Conservation (phyloP, 2,113 vertebrate genomes). For the Archocentrus centrarchus region DNA sequence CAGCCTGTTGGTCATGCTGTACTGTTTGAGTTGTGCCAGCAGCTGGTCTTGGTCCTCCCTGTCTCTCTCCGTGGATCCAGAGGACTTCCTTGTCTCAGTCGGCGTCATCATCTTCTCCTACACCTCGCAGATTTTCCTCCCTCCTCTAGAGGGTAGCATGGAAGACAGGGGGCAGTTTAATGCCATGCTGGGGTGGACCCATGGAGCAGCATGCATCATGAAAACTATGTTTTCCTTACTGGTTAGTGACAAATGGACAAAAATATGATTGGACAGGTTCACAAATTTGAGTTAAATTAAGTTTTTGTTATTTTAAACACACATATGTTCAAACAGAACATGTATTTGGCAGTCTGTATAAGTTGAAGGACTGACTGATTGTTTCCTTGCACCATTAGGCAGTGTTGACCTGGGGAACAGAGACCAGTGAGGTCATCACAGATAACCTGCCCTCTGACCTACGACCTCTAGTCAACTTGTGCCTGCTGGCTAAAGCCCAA, state of each 20-base stretch:
- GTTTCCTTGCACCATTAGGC: slow-evolving; percentile 69
- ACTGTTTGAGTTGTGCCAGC: slow-evolving; percentile 79
- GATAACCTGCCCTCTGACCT: slow-evolving; percentile 84
- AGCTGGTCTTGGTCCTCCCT: slow-evolving; percentile 81
- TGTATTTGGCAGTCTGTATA: neutral
- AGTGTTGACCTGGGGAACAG: slow-evolving; percentile 81
- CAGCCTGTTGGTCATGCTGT: slow-evolving; percentile 81
- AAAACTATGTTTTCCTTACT: slow-evolving; percentile 85
- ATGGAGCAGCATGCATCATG: slow-evolving; percentile 81
- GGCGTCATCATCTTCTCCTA: slow-evolving; percentile 90
- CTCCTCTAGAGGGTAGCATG: slow-evolving; percentile 84
- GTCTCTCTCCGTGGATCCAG: slow-evolving; percentile 77
- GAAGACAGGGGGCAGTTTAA: slow-evolving; percentile 78
- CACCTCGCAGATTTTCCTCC: slow-evolving; percentile 88
- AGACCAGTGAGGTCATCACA: slow-evolving; percentile 84
- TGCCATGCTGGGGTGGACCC: slow-evolving; percentile 83
- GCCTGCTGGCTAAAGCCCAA: slow-evolving; percentile 82
- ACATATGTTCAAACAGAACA: neutral
- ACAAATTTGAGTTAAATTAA: neutral
- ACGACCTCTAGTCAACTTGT: slow-evolving; percentile 82
- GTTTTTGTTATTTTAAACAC: neutral
- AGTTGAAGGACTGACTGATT: slow-evolving; percentile 21
- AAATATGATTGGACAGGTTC: neutral
- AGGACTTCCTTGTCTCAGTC: slow-evolving; percentile 83
- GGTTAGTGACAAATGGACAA: slow-evolving; percentile 39